phyloP scores from a whole-genome alignment of 2,797 vertebrate genomes.

The Eidolon dupreanum region DNA sequence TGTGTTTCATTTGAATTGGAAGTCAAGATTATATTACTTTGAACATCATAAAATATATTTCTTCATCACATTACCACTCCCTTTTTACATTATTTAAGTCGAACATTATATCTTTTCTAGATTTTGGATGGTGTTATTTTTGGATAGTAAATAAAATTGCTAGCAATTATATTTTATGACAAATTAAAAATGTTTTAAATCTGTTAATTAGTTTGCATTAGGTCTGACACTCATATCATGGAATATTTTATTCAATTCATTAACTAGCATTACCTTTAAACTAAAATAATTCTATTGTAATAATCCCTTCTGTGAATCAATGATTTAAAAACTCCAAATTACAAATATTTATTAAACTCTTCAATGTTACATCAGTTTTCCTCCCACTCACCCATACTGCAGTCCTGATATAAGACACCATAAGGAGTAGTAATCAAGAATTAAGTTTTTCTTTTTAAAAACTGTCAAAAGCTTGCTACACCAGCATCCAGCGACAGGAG shows the following conservation, averaged over 20 bases:
- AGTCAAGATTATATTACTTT: background rate
- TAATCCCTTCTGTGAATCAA: constrained; percentile 16
- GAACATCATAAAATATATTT: constrained; percentile 35
- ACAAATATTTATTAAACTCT: constrained; percentile 75
- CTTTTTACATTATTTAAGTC: constrained; percentile 25
- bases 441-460: constrained; percentile 71
- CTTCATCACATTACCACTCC: background rate
- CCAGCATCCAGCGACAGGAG: constrained; percentile 76
- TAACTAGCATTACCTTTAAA: constrained; percentile 55
- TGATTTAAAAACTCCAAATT: constrained; percentile 44
- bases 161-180: constrained; percentile 56
- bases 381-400: constrained; percentile 51
- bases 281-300: constrained; percentile 44
- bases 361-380: constrained; percentile 62
- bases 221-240: constrained; percentile 37
- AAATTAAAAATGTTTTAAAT: constrained; percentile 54
- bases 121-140: constrained; percentile 45
- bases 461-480: constrained; percentile 75
- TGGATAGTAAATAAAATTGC: constrained; percentile 34
- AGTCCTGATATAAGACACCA: constrained; percentile 56
- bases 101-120: constrained; percentile 33
- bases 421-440: constrained; percentile 68
- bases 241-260: constrained; percentile 48
- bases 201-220: constrained; percentile 39
- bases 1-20: constrained; percentile 56